These are phyloP conservation scores for Nematostella vectensis DNA, from an alignment of 92 coral and sea anemone genomes.

Conservation along the genomic window DNA sequence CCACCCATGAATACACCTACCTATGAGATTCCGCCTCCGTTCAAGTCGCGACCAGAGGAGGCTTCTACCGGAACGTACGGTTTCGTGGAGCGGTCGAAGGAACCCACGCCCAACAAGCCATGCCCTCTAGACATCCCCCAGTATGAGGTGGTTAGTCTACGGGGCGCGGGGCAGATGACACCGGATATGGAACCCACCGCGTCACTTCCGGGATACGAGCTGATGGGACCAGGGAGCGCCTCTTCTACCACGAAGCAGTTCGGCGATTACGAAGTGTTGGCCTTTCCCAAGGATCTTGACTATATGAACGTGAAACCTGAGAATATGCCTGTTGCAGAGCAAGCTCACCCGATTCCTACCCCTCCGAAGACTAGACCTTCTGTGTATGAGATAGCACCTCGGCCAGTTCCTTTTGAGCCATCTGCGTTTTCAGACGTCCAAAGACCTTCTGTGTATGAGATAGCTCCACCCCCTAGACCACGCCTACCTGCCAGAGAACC, in stretches of 20 bases:
- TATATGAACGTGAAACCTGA: background rate
- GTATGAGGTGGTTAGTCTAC: constrained; percentile 29
- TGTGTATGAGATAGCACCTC: constrained; percentile 73
- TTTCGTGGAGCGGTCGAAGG: background rate
- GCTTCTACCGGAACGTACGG: background rate
- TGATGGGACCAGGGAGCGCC: constrained; percentile 36
- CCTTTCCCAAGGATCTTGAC: background rate
- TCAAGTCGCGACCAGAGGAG: constrained; percentile 8
- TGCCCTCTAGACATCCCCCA: constrained; percentile 36
- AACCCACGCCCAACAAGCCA: constrained; percentile 4
- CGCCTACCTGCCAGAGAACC: constrained; percentile 32
- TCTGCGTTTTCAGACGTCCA: constrained; percentile 23
- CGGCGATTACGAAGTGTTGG: constrained; percentile 34
- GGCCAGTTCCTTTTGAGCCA: constrained; percentile 25
- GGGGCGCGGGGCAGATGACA: constrained; percentile 9
- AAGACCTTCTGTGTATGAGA: constrained; percentile 47
- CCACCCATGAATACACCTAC: constrained; percentile 9
- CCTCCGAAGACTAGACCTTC: constrained; percentile 18
- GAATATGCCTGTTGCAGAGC: background rate
- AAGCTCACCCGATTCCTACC: background rate
- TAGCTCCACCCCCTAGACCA: constrained; percentile 74
- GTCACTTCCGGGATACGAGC: constrained; percentile 57
- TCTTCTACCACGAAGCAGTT: constrained; percentile 4
- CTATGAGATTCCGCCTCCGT: constrained; percentile 26
- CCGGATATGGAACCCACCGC: constrained; percentile 60